Conservation (phyloP, 2,888 invertebrate genomes). For the Leptinotarsa haldemani region DNA sequence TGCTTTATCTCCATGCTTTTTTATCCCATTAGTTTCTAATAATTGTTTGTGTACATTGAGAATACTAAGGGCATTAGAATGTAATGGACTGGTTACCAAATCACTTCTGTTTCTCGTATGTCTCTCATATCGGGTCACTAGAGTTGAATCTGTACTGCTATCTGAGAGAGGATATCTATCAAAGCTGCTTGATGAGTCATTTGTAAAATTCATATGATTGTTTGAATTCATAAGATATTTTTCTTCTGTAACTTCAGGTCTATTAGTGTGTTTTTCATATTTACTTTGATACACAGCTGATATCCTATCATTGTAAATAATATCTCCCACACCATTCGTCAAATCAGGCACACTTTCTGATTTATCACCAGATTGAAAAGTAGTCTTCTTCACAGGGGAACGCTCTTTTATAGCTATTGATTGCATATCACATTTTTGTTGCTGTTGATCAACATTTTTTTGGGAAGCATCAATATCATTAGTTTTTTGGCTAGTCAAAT, state of each 20-base stretch:
- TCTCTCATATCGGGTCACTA: conserved; percentile 53
- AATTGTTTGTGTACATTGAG: conserved; percentile 54
- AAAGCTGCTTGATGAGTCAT: conserved; percentile 21
- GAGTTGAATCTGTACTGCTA: conserved; percentile 56
- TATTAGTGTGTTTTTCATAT: background rate
- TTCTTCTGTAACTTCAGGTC: background rate
- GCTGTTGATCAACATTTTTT: conserved; percentile 1
- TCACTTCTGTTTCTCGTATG: conserved; percentile 34
- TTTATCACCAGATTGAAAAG: conserved; percentile 59
- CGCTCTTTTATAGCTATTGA: conserved; percentile 47
- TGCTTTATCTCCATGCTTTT: conserved; percentile 32
- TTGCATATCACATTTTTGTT: conserved; percentile 10
- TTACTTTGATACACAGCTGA: background rate
- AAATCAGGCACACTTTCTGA: conserved; percentile 62
- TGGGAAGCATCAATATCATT: background rate
- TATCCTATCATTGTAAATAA: conserved; percentile 43
- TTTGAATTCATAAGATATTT: background rate
- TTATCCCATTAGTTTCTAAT: conserved; percentile 40
- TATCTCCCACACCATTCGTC: conserved; percentile 58
- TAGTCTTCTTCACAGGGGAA: conserved; percentile 42
- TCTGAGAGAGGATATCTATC: conserved; percentile 42
- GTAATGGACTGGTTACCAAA: conserved; percentile 45
- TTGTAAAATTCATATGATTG: background rate
- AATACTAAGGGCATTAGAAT: conserved; percentile 54
- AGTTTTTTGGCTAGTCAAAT: background rate